Conservation (phyloP, 2,797 vertebrate species). For the Pygocentrus nattereri region DNA sequence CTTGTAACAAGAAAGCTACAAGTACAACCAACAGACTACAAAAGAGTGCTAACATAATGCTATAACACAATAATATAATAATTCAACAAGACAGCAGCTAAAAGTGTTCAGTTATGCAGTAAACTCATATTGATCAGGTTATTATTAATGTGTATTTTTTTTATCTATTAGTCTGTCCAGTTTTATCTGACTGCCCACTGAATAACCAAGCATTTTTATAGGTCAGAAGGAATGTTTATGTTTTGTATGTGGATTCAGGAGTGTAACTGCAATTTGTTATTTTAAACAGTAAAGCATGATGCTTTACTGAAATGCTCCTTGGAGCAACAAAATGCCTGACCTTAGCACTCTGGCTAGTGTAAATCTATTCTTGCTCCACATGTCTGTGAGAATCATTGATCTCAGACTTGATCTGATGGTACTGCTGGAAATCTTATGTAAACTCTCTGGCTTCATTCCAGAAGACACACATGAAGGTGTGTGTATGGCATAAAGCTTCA, state of each 20-base stretch:
- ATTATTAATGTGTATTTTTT: too few species aligned
- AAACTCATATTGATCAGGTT: too few species aligned
- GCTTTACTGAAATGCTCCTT: not conserved
- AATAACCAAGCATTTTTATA: not conserved
- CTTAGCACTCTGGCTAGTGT: not conserved
- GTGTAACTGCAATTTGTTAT: not conserved
- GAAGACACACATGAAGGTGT: not conserved
- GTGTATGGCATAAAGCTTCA: not conserved
- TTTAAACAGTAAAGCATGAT: not conserved
- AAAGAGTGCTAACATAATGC: too few species aligned
- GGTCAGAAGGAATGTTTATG: not conserved
- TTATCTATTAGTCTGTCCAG: too few species aligned
- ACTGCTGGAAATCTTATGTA: not conserved
- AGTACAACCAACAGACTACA: too few species aligned
- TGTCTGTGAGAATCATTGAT: not conserved
- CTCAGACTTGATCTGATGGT: not conserved
- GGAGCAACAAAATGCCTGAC: not conserved
- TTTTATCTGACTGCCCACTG: too few species aligned
- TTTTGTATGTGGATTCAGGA: not conserved
- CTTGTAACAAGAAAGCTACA: too few species aligned
- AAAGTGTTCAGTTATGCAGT: too few species aligned
- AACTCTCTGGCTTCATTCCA: not conserved
- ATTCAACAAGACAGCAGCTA: too few species aligned
- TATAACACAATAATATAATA: too few species aligned
- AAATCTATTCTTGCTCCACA: constrained; percentile 4